Base-by-base conservation (phyloP, 53 echinoderm and acorn worm species). In the Holothuria scabra region DNA sequence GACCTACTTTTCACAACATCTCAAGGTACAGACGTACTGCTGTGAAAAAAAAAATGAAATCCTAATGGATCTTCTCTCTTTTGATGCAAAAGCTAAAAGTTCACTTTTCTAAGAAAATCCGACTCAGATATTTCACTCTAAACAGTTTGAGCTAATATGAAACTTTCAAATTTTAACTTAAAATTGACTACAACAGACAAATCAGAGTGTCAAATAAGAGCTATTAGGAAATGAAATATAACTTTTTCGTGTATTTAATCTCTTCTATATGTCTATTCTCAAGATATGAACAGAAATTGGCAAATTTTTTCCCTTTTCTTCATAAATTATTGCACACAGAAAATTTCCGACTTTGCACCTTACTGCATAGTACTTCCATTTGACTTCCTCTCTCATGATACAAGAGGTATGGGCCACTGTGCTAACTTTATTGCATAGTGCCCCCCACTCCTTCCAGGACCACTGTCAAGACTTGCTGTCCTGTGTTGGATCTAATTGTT, bases 291-390 rank as follows among this genome's bases (percentile, higher is more conserved):
- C n/a, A 72, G n/a, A 72, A 72, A 72, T 46, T 72, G 44, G 69
- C 35, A 34, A 69, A 69, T 69, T 72, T 26, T 72, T 44, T 48
- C 13, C 12, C 48, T 44, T 44, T 41, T 72, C 46, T 46, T 48
- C 44, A 46, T 46, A 24, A 72, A 46, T 65, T 72, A 72, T 72
- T 72, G 72, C 72, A 72, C 72, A 21, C 72, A 41, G 48, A 72
- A 69, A n/a, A 72, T 24, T 44, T 24, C 44, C 44, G 24, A 48
- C 25, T 48, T 72, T 72, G 72, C 72, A 72, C 44, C 41, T 24
- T 44, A 32, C 44, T 72, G 72, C 72, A 72, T 72, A 72, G 72
- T 72, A 72, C 72, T 41, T 71, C 24, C 71, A 37, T 24, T 71
- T 41, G 41, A 48, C 21, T n/a, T 19, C 34, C 7, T 29, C 30